A percentile compares a stretch with the other conserved stretches of the same genome.
Evolutionary conservation across 2,888 invertebrate genomes (phyloP).

Genomic region (Doris montereyensis): DNA sequence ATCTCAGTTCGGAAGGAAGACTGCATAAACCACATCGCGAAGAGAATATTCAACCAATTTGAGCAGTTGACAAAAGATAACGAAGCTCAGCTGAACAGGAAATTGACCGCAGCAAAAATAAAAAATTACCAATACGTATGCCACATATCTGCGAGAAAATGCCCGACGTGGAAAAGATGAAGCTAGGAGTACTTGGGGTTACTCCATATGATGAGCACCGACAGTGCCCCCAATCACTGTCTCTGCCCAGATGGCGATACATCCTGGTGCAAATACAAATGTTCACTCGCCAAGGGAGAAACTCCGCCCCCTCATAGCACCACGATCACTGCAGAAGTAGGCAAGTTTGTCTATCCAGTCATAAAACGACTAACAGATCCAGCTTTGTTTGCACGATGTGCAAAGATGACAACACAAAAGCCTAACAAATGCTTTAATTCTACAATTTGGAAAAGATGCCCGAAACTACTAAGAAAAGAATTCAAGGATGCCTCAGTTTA

Average conservation of each 20-base stretch:
- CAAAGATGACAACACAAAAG: constrained; percentile 13
- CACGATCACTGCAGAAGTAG: not conserved
- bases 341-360: not conserved
- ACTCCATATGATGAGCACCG: constrained; percentile 21
- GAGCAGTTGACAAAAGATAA: not conserved
- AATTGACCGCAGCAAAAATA: not conserved
- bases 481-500: too few species aligned
- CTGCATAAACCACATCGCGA: constrained; percentile 21
- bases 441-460: constrained; percentile 2
- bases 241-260: not conserved
- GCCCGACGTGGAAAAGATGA: constrained; percentile 31
- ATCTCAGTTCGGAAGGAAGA: constrained; percentile 8
- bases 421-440: not conserved
- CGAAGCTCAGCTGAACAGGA: not conserved
- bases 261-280: constrained; percentile 8
- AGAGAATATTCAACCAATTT: constrained; percentile 2
- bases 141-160: constrained; percentile 3
- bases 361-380: constrained; percentile 5
- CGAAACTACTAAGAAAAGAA: too few species aligned
- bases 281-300: not conserved
- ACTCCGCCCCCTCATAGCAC: not conserved
- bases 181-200: constrained; percentile 20
- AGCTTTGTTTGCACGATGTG: not conserved
- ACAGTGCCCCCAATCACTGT: not conserved
- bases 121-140: constrained; percentile 18